Evolutionary conservation across 1,140 invertebrate species (phyloP).

Genomic region (Meloidogyne floridensis): DNA sequence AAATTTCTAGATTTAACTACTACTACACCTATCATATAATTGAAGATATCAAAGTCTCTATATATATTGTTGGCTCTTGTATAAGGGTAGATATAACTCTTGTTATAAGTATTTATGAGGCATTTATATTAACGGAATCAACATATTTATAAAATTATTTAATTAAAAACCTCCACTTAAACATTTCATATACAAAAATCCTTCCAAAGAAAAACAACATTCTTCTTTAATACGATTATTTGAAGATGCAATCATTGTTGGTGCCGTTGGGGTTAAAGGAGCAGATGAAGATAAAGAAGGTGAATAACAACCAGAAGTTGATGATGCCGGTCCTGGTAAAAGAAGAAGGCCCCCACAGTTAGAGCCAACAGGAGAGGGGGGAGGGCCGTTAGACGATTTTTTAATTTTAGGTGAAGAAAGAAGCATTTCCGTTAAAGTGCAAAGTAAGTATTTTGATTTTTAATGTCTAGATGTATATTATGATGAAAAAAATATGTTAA

Average conservation of each 20-base stretch:
- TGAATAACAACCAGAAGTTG: slow-evolving; percentile 6
- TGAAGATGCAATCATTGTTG: neutral
- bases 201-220: slow-evolving; percentile 52
- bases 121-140: neutral
- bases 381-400: slow-evolving; percentile 6
- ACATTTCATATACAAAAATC: slow-evolving; percentile 47
- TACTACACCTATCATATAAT: too few species aligned
- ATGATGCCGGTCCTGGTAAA: slow-evolving; percentile 7
- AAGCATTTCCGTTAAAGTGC: neutral
- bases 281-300: slow-evolving; percentile 15
- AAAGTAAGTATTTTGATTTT: neutral
- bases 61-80: too few species aligned
- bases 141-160: neutral
- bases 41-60: too few species aligned
- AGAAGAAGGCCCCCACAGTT: neutral
- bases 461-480: too few species aligned
- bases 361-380: neutral
- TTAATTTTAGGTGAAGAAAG: neutral
- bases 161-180: slow-evolving; percentile 42
- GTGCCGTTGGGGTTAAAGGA: neutral
- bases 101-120: too few species aligned
- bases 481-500: too few species aligned
- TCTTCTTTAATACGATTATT: slow-evolving; percentile 32
- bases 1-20: too few species aligned
- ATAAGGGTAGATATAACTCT: too few species aligned